These are phyloP conservation scores for Atractosteus spatula DNA, from an alignment of 2,113 vertebrate genomes.

Conservation along the genomic window DNA sequence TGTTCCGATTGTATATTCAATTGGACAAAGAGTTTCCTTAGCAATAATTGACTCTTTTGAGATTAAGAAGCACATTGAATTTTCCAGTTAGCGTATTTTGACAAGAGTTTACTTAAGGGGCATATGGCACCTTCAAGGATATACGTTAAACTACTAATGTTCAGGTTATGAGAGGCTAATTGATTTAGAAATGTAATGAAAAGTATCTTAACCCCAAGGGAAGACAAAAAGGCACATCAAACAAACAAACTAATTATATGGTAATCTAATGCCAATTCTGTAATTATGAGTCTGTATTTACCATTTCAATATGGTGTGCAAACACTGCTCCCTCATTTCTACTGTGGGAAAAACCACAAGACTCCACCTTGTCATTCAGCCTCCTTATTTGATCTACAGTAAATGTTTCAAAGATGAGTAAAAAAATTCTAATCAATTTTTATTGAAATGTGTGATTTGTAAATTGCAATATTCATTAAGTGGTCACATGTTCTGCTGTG, in stretches of 20 bases:
- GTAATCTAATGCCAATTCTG: slow-evolving; percentile 41
- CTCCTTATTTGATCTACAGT: slow-evolving; percentile 23
- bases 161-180: slow-evolving; percentile 48
- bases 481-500: too few species aligned
- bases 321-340: slow-evolving; percentile 38
- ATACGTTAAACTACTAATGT: slow-evolving; percentile 17
- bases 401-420: background rate
- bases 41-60: background rate
- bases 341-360: slow-evolving; percentile 49
- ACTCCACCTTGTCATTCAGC: slow-evolving; percentile 53
- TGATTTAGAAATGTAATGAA: slow-evolving; percentile 32
- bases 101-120: slow-evolving; percentile 2
- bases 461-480: too few species aligned
- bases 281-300: slow-evolving; percentile 39
- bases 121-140: slow-evolving; percentile 6
- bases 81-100: background rate
- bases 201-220: slow-evolving; percentile 31
- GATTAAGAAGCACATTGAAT: background rate
- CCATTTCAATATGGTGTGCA: slow-evolving; percentile 31
- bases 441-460: too few species aligned
- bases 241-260: slow-evolving; percentile 61
- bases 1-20: too few species aligned
- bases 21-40: too few species aligned
- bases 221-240: slow-evolving; percentile 46
- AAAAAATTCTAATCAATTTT: background rate